Percentiles rank a stretch among this genome's conserved stretches.
Evolutionary conservation across 2,797 vertebrate genomes (phyloP).

Genomic region (Synaphobranchus kaupii): DNA sequence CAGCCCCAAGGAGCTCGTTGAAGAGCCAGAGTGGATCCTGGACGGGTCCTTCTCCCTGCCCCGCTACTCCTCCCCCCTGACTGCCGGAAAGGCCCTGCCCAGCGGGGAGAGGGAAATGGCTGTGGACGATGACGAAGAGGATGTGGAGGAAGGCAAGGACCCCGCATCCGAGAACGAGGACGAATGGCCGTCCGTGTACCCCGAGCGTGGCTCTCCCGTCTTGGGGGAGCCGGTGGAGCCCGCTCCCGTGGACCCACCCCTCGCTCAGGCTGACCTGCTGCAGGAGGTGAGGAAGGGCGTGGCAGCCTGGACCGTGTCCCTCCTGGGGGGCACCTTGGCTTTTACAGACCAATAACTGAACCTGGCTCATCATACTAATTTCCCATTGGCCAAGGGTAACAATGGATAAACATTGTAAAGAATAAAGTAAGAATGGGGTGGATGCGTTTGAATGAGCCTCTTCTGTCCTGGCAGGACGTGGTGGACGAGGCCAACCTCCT

Average conservation of each 20-base stretch:
- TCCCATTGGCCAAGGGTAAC: no score
- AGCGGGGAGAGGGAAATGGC: conserved; percentile 81
- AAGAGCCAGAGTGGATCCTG: conserved; percentile 77
- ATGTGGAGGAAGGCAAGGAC: conserved; percentile 42
- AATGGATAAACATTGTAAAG: neutral
- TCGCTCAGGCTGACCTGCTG: conserved; percentile 25
- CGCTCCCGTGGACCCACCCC: conserved; percentile 31
- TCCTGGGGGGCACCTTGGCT: neutral
- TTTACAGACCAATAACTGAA: neutral
- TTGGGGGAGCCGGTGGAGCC: conserved; percentile 52
- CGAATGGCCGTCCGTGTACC: conserved; percentile 29
- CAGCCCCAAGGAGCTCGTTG: conserved; percentile 67
- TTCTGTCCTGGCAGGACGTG: conserved; percentile 14
- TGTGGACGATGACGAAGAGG: conserved; percentile 83
- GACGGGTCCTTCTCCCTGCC: conserved; percentile 68
- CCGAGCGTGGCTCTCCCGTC: conserved; percentile 55
- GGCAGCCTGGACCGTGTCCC: neutral
- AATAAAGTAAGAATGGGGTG: neutral
- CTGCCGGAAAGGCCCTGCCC: conserved; percentile 46
- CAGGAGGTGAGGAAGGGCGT: conserved; percentile 53
- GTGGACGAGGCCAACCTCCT: conserved; percentile 28
- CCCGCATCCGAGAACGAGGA: conserved; percentile 25
- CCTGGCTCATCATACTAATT: neutral
- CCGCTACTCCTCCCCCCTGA: conserved; percentile 58
- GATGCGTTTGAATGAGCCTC: neutral